Conservation (phyloP, 2,888 invertebrate species). For the Adela reaumurella region DNA sequence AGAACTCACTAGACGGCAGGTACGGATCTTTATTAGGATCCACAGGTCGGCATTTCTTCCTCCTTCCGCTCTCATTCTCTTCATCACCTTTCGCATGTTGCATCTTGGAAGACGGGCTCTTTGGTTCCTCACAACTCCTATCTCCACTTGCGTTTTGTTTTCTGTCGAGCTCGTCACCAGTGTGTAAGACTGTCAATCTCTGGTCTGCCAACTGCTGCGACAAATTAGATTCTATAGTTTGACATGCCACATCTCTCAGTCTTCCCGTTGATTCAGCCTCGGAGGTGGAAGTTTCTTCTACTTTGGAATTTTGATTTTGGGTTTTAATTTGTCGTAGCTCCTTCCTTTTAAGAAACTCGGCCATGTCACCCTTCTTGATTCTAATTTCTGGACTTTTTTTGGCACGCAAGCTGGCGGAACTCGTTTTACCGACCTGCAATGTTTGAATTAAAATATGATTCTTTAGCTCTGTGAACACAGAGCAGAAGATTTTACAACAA, state of each 20-base stretch:
- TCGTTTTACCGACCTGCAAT: slow-evolving; percentile 25
- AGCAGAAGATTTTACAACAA: too few relatives aligned
- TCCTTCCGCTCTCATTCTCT: slow-evolving; percentile 27
- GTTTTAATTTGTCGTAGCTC: slow-evolving; percentile 15
- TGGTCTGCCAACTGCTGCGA: slow-evolving; percentile 33
- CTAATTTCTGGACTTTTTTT: slow-evolving; percentile 29
- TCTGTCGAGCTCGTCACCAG: slow-evolving; percentile 29
- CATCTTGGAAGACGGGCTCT: slow-evolving; percentile 14
- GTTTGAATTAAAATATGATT: background rate
- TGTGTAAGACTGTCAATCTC: slow-evolving; percentile 45
- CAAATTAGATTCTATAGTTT: slow-evolving; percentile 39
- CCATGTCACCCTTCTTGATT: slow-evolving; percentile 47
- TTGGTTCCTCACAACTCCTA: slow-evolving; percentile 18
- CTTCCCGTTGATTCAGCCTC: slow-evolving; percentile 22
- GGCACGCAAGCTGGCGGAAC: slow-evolving; percentile 26
- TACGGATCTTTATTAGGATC: slow-evolving; percentile 43
- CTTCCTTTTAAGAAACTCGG: slow-evolving; percentile 41
- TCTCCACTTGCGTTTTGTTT: slow-evolving; percentile 45
- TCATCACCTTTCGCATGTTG: slow-evolving; percentile 22
- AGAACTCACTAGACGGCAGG: slow-evolving; percentile 39
- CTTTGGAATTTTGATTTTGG: slow-evolving; percentile 20
- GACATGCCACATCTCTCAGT: slow-evolving; percentile 40
- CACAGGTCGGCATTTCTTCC: slow-evolving; percentile 34
- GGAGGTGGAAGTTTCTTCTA: slow-evolving; percentile 27
- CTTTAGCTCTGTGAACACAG: too few relatives aligned